A percentile compares a stretch with the other conserved stretches of the same genome.
Conservation (phyloP, 2,888 invertebrate species). For the Acanthosepion lycidas region DNA sequence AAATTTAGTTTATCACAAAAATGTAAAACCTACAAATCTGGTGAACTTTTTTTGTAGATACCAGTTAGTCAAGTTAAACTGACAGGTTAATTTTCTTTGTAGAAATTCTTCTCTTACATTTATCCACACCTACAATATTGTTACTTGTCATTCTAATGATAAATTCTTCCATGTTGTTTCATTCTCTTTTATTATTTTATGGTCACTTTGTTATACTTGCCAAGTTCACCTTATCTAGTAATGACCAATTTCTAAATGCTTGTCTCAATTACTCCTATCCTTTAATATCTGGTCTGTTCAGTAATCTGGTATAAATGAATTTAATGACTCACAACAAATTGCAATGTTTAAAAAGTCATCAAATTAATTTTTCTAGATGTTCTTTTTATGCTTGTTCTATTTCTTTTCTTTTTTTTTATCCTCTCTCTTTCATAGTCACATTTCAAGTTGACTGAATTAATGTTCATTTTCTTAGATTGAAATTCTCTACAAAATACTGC, state of each 20-base stretch:
- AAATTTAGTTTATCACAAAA: no score
- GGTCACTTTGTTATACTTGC: no score
- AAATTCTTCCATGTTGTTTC: no score
- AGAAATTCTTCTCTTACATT: no score
- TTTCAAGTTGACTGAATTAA: neutral
- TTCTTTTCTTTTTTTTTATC: neutral
- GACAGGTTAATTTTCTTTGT: no score
- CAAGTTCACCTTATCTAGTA: neutral
- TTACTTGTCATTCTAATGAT: no score
- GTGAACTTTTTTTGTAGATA: no score
- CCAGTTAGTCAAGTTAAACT: no score
- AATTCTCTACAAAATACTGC: neutral
- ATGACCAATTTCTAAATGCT: neutral
- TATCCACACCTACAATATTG: no score
- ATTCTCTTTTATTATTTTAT: no score
- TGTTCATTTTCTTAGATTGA: neutral
- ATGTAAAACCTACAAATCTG: no score
- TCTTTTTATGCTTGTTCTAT: neutral
- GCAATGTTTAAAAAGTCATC: neutral
- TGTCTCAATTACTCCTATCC: neutral
- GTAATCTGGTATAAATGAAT: constrained; percentile 8
- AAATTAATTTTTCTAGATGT: no score
- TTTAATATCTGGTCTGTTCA: neutral
- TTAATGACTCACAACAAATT: neutral
- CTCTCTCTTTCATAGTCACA: neutral